phyloP scores from a whole-genome alignment of 2,888 invertebrate genomes.

The Allygus modestus region DNA sequence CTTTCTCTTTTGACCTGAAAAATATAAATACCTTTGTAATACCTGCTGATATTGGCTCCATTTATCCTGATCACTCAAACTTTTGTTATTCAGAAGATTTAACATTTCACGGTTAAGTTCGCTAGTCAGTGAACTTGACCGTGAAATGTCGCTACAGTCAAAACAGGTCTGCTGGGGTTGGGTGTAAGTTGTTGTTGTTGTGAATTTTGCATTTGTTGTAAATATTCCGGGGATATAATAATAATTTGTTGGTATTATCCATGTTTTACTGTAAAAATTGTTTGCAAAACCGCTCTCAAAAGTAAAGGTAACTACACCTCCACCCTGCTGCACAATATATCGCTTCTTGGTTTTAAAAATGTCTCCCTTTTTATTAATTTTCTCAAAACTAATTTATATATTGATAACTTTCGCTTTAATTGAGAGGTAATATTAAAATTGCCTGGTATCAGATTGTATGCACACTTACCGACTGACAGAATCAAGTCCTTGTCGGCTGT shows the following conservation, averaged over 20 bases:
- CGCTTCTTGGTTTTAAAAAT: conserved; percentile 4
- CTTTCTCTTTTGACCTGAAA: conserved; percentile 16
- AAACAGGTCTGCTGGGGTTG: background rate
- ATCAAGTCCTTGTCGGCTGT: conserved; percentile 28
- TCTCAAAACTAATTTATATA: conserved; percentile 22
- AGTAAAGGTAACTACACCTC: conserved; percentile 9
- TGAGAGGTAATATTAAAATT: conserved; percentile 17
- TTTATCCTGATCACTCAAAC: conserved; percentile 22
- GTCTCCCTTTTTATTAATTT: conserved; percentile 22
- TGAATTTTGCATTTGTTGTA: conserved; percentile 19
- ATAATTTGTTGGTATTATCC: conserved; percentile 37
- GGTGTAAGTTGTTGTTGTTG: background rate
- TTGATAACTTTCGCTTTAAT: background rate
- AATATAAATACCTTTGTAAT: conserved; percentile 30
- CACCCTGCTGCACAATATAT: conserved; percentile 20
- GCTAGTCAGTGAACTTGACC: too few species aligned
- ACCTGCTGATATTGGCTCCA: conserved; percentile 48
- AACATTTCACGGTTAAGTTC: conserved; percentile 30
- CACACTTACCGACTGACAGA: conserved; percentile 20
- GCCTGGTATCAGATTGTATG: background rate
- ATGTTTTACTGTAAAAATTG: background rate
- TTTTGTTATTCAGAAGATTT: conserved; percentile 13
- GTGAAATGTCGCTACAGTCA: too few species aligned
- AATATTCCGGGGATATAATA: background rate
- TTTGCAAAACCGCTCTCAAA: too few species aligned